Conservation (phyloP, 2,113 vertebrate genomes). For the Heliornis fulica region DNA sequence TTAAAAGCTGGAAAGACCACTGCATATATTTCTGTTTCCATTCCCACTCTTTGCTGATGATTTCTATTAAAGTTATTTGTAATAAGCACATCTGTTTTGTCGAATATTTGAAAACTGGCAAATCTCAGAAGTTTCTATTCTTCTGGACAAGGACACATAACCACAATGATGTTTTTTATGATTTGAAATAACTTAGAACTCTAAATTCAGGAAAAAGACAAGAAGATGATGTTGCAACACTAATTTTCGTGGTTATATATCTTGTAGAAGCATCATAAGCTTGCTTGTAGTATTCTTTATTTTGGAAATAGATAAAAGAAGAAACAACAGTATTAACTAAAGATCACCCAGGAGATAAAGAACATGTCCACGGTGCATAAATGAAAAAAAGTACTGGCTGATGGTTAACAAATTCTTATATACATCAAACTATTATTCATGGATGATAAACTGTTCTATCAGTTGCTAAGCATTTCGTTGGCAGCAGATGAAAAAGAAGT, state of each 20-base stretch:
- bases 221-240: conserved; percentile 1
- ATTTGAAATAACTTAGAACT: background rate
- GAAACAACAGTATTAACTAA: background rate
- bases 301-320: conserved; percentile 47
- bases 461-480: conserved; percentile 22
- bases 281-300: background rate
- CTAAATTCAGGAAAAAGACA: conserved; percentile 12
- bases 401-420: conserved; percentile 41
- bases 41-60: background rate
- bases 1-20: background rate
- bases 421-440: conserved; percentile 26
- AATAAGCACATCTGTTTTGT: conserved; percentile 21
- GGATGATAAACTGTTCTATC: background rate
- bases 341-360: conserved; percentile 21
- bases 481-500: conserved; percentile 36
- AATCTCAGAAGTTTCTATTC: background rate
- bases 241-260: background rate
- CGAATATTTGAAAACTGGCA: background rate
- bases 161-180: background rate
- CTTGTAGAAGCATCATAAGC: background rate
- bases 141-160: background rate
- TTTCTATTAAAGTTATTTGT: background rate
- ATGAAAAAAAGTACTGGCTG: conserved; percentile 6
- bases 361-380: background rate
- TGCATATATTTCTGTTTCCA: background rate